These are phyloP conservation scores for Hippopotamus amphibius DNA, from an alignment of 2,113 vertebrate species.

Conservation along the genomic window DNA sequence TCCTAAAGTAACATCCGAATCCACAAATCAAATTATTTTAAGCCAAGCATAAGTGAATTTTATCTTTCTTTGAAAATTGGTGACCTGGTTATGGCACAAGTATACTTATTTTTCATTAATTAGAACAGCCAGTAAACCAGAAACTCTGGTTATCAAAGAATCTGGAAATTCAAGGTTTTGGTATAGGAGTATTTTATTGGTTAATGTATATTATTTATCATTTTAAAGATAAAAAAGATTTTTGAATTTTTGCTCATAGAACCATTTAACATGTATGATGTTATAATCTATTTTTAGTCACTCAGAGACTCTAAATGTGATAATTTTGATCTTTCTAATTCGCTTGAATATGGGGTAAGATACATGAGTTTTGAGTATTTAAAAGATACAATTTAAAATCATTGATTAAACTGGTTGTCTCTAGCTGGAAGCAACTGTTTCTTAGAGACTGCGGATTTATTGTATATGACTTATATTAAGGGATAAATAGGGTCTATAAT, in stretches of 20 bases:
- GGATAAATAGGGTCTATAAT: background rate
- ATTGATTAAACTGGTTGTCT: constrained; percentile 36
- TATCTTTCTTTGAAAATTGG: background rate
- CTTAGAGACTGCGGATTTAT: constrained; percentile 2
- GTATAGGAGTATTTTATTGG: background rate
- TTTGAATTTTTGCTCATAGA: constrained; percentile 12
- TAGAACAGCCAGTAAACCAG: background rate
- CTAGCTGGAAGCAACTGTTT: constrained; percentile 44
- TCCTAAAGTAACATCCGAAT: background rate
- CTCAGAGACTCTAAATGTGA: background rate
- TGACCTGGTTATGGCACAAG: background rate
- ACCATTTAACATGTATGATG: background rate
- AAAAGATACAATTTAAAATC: constrained; percentile 23
- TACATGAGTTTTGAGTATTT: constrained; percentile 51
- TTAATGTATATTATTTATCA: constrained; percentile 16
- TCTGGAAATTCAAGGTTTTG: background rate
- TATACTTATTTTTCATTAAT: constrained; percentile 40
- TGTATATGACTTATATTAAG: constrained; percentile 26
- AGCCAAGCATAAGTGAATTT: background rate
- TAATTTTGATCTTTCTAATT: constrained; percentile 54
- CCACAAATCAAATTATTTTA: constrained; percentile 5
- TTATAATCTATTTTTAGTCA: constrained; percentile 22
- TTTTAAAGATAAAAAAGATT: constrained; percentile 7
- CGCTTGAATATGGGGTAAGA: background rate
- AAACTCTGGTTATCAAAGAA: background rate